A percentile compares a stretch with the other conserved stretches of the same genome.
These are phyloP conservation scores for Drosophila pseudotakahashii DNA, from an alignment of 2,888 invertebrate species.

Conservation along the genomic window DNA sequence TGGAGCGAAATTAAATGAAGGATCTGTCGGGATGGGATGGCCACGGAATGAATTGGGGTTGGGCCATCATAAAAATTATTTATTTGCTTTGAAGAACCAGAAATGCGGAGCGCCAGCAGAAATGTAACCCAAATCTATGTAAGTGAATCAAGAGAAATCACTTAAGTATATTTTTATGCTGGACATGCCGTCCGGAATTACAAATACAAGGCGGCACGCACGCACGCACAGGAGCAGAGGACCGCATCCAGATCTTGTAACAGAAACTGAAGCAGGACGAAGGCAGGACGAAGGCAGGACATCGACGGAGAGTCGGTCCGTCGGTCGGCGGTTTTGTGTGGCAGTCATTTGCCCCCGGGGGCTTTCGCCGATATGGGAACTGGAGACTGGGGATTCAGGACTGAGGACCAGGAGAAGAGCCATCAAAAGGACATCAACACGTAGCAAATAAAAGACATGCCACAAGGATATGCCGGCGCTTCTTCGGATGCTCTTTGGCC, in stretches of 20 bases:
- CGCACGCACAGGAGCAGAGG: slow-evolving; percentile 55
- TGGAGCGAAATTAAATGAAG: slow-evolving; percentile 80
- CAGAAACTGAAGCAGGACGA: slow-evolving; percentile 19
- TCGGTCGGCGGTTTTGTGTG: slow-evolving; percentile 57
- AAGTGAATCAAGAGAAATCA: slow-evolving; percentile 80
- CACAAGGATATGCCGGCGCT: slow-evolving; percentile 76
- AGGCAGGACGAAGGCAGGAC: slow-evolving; percentile 13
- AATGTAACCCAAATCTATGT: slow-evolving; percentile 81
- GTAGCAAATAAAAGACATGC: slow-evolving; percentile 81
- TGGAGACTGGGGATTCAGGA: background rate
- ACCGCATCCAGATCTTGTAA: slow-evolving; percentile 20
- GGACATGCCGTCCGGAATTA: slow-evolving; percentile 81
- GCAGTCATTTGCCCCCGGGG: slow-evolving; percentile 69
- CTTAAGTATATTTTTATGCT: slow-evolving; percentile 80
- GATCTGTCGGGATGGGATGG: slow-evolving; percentile 29
- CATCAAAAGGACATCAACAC: slow-evolving; percentile 81
- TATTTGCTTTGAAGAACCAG: slow-evolving; percentile 67
- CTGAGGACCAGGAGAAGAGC: slow-evolving; percentile 61
- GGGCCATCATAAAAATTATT: slow-evolving; percentile 74
- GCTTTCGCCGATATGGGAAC: slow-evolving; percentile 43
- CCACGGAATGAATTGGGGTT: slow-evolving; percentile 2
- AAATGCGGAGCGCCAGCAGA: slow-evolving; percentile 56
- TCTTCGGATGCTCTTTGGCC: slow-evolving; percentile 64
- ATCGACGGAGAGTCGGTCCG: slow-evolving; percentile 51
- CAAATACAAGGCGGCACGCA: slow-evolving; percentile 71